Base-by-base conservation (phyloP, 2,888 invertebrate genomes). In the Trachelus tabidus region DNA sequence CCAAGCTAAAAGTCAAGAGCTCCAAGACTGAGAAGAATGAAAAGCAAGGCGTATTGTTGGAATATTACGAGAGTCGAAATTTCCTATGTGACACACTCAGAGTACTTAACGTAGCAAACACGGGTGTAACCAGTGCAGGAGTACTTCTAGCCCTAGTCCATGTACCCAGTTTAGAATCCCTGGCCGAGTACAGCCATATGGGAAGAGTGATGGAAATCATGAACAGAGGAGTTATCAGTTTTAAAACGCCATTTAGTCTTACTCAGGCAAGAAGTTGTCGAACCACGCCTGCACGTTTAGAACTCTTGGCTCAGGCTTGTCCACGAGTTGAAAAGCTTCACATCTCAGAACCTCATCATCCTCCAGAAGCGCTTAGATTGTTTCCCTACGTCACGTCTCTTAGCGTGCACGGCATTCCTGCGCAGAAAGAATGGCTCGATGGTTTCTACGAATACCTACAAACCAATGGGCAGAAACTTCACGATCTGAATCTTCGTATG, bases 101-200 rank as follows among this genome's bases (percentile, higher is more conserved):
- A 77, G 88, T 91, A 3, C 84, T 92, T 3, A 92, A 92, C 77
- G 88, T 92, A 1, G 91, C 92, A 1, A 92, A 92, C 75, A 92
- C 92, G 0, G 87, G 88, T 0, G 91, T 92, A 1, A 92, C 90
- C 1, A 90, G 89, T 37, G 87, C 89, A 0, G 92, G 92, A 1
- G 89, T 92, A 3, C 81, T 92, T 3, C 78, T 92, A 4, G 91
- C 91, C 1, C 79, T 92, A 33, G 88, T 91, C 71, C 90, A 91
- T 76, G 89, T 91, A 12, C 89, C 91, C 3, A 86, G 83, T 34
- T 81, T 92, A 74, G 91, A 92, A 79, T 92, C 92, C 1, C 80
- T 92, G 56, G 92, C 91, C 0, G 92, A 92, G 35, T 92, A 92
- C 82, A 90, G 85, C 75, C 91, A 92, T 84, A 90, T 92, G 84